Evolutionary conservation across 1,140 invertebrate species (phyloP), one percentile per base, ranked within the genome.

Genomic region (Drosophila ananassae): DNA sequence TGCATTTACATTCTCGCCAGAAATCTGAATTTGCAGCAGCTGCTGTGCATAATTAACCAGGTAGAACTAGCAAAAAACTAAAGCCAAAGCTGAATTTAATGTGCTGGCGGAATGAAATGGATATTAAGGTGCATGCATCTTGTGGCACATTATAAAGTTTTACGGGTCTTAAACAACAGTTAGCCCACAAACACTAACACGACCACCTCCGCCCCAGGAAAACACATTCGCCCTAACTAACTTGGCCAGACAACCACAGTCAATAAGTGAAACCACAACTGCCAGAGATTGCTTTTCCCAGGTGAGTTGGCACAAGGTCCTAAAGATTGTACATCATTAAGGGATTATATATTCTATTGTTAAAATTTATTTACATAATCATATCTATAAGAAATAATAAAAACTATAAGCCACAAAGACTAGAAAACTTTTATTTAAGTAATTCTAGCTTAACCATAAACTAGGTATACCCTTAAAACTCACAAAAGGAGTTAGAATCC

Each of bases 91-190:
- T 63, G 48, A 48, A 61, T 34, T 78, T 82, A 82, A 82, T 83
- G 79, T 75, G 64, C 75, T 48, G 54, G 63, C 66, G 68, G 58
- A 84, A 80, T 71, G 77, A 64, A 81, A 84, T 81, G 81, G 85
- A 73, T 71, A 77, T 77, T 69, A 80, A 61, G 50, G 44, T 52
- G 44, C 58, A 53, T 76, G 62, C 64, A 76, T 85, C 71, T 78
- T 87, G 78, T 76, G 68, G 60, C 78, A 82, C 82, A 84, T 87
- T 87, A 87, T 79, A 87, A 85, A 87, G 61, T 89, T 87, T 75
- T 58, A 61, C 53, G 78, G 68, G 68, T 63, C 78, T 74, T 71
- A 80, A 80, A 67, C 69, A 81, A 46, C 74, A 77, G 73, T 63
- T 73, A 44, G 41, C 52, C 44, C 4, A n/a, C 57, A 72, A 62